phyloP scores from a whole-genome alignment of 2,888 invertebrate genomes.

The Neoscelio sp. region DNA sequence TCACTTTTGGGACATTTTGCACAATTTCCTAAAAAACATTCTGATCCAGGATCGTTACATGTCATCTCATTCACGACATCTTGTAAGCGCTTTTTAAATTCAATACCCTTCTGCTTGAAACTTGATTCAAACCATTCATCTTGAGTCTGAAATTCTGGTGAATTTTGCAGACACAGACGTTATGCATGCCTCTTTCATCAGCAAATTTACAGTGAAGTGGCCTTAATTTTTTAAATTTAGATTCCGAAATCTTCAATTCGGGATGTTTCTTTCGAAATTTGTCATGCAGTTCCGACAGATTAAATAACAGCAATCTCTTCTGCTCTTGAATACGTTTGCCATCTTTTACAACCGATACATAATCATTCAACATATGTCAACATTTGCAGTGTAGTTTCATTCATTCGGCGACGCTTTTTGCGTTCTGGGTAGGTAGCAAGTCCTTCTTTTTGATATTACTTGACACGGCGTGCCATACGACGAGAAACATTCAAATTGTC shows the following conservation, averaged over 20 bases:
- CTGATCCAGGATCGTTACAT: conserved; percentile 15
- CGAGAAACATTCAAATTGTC: conserved; percentile 12
- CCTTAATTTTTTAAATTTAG: conserved; percentile 25
- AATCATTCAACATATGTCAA: conserved; percentile 44
- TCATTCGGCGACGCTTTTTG: conserved; percentile 22
- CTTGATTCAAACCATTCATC: conserved; percentile 24
- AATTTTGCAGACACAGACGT: conserved; percentile 45
- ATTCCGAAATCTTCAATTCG: conserved; percentile 23
- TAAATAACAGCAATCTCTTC: conserved; percentile 34
- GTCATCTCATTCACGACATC: conserved; percentile 14
- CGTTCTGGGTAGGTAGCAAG: conserved; percentile 8
- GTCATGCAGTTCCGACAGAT: conserved; percentile 22
- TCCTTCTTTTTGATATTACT: conserved; percentile 8
- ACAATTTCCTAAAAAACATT: conserved; percentile 34
- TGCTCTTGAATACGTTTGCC: conserved; percentile 37
- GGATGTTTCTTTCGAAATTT: conserved; percentile 24
- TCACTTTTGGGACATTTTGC: conserved; percentile 10
- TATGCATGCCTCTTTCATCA: conserved; percentile 28
- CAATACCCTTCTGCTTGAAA: conserved; percentile 13
- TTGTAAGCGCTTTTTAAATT: conserved; percentile 20
- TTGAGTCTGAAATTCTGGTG: conserved; percentile 31
- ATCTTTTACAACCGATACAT: conserved; percentile 41
- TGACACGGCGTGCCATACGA: conserved; percentile 21
- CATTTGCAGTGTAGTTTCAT: conserved; percentile 12
- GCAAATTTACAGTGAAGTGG: conserved; percentile 25